Evolutionary conservation across 2,797 vertebrate species (phyloP).

Genomic region (Neosilurus mollespiculum): DNA sequence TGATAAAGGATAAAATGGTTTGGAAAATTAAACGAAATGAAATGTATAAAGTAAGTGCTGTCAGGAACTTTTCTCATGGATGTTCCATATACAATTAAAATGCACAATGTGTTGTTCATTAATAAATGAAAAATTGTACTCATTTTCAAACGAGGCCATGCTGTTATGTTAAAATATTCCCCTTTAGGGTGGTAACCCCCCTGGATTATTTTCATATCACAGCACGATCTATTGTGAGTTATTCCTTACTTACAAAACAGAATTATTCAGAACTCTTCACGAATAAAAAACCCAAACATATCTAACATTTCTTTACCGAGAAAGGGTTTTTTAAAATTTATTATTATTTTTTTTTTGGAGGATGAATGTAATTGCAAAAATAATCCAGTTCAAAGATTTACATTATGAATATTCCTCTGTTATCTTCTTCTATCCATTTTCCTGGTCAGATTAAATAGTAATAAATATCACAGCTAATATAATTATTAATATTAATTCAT

Average conservation of each 20-base stretch:
- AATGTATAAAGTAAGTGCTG: too few relatives aligned
- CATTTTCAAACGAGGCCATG: neutral
- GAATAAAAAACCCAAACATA: neutral
- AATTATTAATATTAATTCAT: conserved; percentile 23
- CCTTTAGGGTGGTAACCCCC: neutral
- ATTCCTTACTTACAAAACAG: neutral
- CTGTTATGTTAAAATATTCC: neutral
- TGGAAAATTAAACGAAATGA: too few relatives aligned
- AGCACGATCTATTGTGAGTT: neutral
- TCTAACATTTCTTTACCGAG: neutral
- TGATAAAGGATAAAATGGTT: too few relatives aligned
- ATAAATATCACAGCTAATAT: too few relatives aligned
- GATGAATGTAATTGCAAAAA: neutral
- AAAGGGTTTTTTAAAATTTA: too few relatives aligned
- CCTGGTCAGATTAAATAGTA: too few relatives aligned
- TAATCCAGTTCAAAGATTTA: neutral
- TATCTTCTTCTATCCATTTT: too few relatives aligned
- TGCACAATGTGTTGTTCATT: neutral
- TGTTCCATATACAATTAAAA: neutral
- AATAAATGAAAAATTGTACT: neutral
- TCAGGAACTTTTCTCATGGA: too few relatives aligned
- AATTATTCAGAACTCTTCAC: neutral
- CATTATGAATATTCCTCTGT: neutral
- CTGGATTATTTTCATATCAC: neutral
- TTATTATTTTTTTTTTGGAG: neutral